A percentile compares a stretch with the other conserved stretches of the same genome.
These are phyloP conservation scores for Luehdorfia chinensis DNA, from an alignment of 1,140 invertebrate species.

Conservation along the genomic window DNA sequence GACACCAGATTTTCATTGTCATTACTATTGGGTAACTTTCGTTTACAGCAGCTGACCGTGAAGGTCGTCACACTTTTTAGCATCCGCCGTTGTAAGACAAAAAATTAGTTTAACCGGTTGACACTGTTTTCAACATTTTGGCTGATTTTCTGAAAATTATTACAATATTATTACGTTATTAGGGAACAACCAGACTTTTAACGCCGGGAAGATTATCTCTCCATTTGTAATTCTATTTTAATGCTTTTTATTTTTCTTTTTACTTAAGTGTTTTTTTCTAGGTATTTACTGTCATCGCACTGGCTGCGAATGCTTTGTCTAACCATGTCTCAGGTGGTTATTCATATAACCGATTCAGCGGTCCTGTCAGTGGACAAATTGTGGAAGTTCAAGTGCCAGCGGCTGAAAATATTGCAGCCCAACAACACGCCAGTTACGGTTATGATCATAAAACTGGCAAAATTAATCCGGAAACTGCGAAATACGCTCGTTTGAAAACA, in stretches of 20 bases:
- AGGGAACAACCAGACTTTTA: too few species aligned
- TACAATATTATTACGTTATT: too few species aligned
- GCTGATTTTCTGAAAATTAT: too few species aligned
- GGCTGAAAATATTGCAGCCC: conserved; percentile 68
- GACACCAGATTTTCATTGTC: conserved; percentile 37
- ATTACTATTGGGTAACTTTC: conserved; percentile 48
- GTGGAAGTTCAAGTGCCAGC: conserved; percentile 72
- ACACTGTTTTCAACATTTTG: conserved; percentile 8
- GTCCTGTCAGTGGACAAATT: conserved; percentile 80
- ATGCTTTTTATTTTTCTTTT: not conserved
- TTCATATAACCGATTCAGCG: conserved; percentile 81
- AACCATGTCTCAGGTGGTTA: conserved; percentile 75
- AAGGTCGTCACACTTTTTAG: conserved; percentile 45
- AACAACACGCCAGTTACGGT: conserved; percentile 73
- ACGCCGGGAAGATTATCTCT: too few species aligned
- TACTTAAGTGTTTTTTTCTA: conserved; percentile 30
- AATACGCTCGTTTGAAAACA: conserved; percentile 72
- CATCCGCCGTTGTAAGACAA: conserved; percentile 14
- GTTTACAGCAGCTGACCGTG: conserved; percentile 38
- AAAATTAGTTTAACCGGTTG: not conserved
- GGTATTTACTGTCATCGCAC: conserved; percentile 34
- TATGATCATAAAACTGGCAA: conserved; percentile 73
- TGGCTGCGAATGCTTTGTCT: conserved; percentile 33
- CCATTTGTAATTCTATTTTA: not conserved
- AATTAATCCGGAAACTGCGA: conserved; percentile 70